phyloP scores from a whole-genome alignment of 2,888 invertebrate genomes.

The Leptothorax acervorum region DNA sequence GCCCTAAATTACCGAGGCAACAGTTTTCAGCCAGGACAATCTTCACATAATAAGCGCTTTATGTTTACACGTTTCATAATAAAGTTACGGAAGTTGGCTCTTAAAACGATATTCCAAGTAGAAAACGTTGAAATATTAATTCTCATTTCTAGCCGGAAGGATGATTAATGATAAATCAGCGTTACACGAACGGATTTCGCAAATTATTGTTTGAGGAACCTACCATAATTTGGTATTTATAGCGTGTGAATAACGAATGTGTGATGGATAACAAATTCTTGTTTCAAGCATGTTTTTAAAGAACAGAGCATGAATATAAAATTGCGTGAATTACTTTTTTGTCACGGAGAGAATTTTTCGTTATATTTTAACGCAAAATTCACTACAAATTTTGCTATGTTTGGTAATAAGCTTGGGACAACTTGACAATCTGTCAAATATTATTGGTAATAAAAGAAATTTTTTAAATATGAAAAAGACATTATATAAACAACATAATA shows the following conservation, averaged over 20 bases:
- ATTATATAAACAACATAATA: too few relatives aligned
- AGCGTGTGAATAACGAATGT: not conserved
- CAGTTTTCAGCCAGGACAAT: not conserved
- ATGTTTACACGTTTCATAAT: not conserved
- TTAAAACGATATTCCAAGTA: not conserved
- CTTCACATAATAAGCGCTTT: not conserved
- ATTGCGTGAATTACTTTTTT: slow-evolving; percentile 5
- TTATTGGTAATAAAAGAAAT: too few relatives aligned
- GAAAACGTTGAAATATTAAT: slow-evolving; percentile 6
- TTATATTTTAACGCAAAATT: too few relatives aligned
- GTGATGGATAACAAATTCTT: not conserved
- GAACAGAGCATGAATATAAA: not conserved
- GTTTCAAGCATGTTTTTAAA: not conserved
- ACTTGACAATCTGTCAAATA: too few relatives aligned
- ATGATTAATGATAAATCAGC: slow-evolving; percentile 17
- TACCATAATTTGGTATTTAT: not conserved
- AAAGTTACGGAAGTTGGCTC: not conserved
- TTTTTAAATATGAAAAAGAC: too few relatives aligned
- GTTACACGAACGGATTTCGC: not conserved
- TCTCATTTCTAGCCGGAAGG: not conserved
- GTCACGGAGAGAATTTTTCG: too few relatives aligned
- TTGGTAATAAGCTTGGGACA: too few relatives aligned
- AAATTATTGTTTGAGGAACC: not conserved
- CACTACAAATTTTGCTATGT: too few relatives aligned
- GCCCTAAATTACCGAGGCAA: not conserved